Percentiles rank a stretch among this genome's conserved stretches.
Evolutionary conservation across 2,797 vertebrate genomes (phyloP).

Genomic region (Stomatorhinus walkeri): DNA sequence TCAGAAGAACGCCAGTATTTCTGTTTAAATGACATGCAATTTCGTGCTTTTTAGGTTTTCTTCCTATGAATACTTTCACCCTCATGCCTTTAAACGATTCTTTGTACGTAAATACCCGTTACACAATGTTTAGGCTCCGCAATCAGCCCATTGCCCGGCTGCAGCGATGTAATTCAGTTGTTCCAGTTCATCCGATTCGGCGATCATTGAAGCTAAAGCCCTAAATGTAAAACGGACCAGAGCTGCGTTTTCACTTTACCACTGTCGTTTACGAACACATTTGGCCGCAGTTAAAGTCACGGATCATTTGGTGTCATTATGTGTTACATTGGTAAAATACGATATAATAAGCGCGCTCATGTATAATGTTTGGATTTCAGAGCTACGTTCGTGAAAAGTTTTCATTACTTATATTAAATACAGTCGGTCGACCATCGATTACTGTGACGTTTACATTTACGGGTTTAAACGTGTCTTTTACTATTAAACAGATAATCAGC

Average conservation of each 20-base stretch:
- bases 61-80: neutral
- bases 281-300: neutral
- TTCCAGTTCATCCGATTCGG: neutral
- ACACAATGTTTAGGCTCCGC: slow-evolving; percentile 7
- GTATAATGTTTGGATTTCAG: neutral
- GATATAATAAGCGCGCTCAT: neutral
- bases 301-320: neutral
- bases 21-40: neutral
- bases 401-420: neutral
- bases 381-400: neutral
- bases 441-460: neutral
- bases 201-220: neutral
- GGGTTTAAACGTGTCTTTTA: neutral
- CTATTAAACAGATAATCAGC: neutral
- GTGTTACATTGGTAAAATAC: neutral
- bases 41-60: neutral
- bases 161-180: neutral
- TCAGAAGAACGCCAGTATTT: neutral
- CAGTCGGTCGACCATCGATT: neutral
- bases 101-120: neutral
- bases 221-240: neutral
- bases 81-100: neutral
- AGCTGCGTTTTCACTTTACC: neutral
- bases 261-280: neutral
- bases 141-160: neutral